Conservation (phyloP, 2,888 invertebrate species). For the Steromphala cineraria region DNA sequence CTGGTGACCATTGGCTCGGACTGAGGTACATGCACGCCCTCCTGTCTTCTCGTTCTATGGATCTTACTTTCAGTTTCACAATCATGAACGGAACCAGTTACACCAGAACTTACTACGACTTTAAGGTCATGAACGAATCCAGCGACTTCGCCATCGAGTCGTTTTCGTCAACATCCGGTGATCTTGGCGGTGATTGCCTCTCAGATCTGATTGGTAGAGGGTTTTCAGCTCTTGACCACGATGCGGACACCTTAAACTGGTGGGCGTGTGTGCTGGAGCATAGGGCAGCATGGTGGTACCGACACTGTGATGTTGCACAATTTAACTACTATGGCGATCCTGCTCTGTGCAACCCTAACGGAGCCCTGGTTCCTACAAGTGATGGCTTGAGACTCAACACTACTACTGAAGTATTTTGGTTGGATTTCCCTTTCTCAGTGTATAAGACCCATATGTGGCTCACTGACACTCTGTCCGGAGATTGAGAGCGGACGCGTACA, state of each 20-base stretch:
- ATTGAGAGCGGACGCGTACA: not conserved
- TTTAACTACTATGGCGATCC: not conserved
- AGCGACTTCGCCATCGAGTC: not conserved
- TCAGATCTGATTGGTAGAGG: not conserved
- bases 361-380: not conserved
- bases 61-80: not conserved
- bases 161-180: not conserved
- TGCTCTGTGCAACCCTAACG: not conserved
- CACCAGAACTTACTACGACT: not conserved
- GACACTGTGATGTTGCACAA: not conserved
- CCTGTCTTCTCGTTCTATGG: not conserved
- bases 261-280: not conserved
- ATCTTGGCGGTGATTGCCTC: not conserved
- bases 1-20: not conserved
- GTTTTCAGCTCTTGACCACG: not conserved
- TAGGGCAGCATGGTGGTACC: not conserved
- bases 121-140: not conserved
- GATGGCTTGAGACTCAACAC: not conserved
- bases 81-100: not conserved
- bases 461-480: not conserved
- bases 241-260: not conserved
- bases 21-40: not conserved
- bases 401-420: not conserved
- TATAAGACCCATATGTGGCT: not conserved
- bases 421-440: not conserved